phyloP scores from a whole-genome alignment of 2,113 vertebrate species.

The Lepidothrix coronata region DNA sequence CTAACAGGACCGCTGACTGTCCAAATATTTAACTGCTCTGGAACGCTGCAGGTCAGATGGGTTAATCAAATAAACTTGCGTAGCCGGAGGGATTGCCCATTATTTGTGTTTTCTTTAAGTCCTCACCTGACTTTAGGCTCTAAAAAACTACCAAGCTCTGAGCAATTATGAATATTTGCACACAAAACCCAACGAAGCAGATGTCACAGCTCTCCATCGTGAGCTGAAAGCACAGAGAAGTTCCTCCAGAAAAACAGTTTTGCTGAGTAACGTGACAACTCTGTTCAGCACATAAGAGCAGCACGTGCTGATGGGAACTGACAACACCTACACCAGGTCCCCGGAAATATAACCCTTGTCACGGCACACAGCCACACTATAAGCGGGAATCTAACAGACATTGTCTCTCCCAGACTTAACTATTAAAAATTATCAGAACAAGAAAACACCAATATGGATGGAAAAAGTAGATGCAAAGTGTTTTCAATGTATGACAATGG shows the following conservation, averaged over 20 bases:
- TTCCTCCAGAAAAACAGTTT: neutral
- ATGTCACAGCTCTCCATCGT: neutral
- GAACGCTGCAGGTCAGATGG: neutral
- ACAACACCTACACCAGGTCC: neutral
- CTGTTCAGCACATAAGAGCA: neutral
- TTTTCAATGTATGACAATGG: neutral
- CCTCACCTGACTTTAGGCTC: neutral
- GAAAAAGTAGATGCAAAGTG: neutral
- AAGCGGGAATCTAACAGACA: neutral
- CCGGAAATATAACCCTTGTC: neutral
- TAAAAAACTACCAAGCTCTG: neutral
- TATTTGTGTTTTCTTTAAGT: slow-evolving; percentile 14
- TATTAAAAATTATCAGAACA: neutral
- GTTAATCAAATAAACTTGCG: slow-evolving; percentile 43
- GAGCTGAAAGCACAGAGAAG: neutral
- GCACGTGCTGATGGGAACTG: neutral
- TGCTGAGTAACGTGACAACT: neutral
- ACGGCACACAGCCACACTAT: neutral
- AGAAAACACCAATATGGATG: neutral
- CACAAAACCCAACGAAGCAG: neutral
- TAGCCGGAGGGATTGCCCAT: neutral
- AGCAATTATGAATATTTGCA: neutral
- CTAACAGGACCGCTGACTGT: slow-evolving; percentile 31
- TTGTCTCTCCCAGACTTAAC: neutral
- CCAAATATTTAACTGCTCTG: slow-evolving; percentile 55